A percentile compares a stretch with the other conserved stretches of the same genome.
These are phyloP conservation scores for Argynnis bischoffii DNA, from an alignment of 2,888 invertebrate genomes.

Conservation along the genomic window DNA sequence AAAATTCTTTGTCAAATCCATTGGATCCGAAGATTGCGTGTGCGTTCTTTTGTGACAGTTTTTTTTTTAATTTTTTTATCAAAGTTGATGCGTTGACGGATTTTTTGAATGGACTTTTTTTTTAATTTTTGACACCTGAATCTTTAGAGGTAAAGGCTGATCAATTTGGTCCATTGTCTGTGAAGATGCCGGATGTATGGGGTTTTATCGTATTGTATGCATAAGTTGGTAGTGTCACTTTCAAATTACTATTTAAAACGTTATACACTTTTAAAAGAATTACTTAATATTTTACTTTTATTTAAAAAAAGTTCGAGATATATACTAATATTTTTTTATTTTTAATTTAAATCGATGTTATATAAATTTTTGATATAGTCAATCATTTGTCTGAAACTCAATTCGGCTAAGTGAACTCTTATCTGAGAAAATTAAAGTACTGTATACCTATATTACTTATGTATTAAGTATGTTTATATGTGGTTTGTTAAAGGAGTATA, in stretches of 20 bases:
- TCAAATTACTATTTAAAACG: slow-evolving; percentile 18
- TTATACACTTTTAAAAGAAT: not conserved
- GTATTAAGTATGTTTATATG: no score
- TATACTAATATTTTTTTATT: no score
- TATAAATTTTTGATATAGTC: no score
- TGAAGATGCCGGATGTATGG: slow-evolving; percentile 59
- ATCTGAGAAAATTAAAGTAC: no score
- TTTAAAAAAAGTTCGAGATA: no score
- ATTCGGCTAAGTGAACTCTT: no score
- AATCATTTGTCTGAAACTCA: no score
- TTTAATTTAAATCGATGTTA: no score
- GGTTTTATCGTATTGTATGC: slow-evolving; percentile 35
- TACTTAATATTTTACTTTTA: no score
- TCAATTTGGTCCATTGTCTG: slow-evolving; percentile 64
- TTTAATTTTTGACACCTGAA: slow-evolving; percentile 76
- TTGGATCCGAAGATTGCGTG: slow-evolving; percentile 76
- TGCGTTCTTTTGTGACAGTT: slow-evolving; percentile 62
- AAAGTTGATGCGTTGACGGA: slow-evolving; percentile 76
- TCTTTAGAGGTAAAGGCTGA: slow-evolving; percentile 63
- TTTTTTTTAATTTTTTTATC: slow-evolving; percentile 51
- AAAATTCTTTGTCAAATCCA: slow-evolving; percentile 60
- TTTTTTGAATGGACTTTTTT: slow-evolving; percentile 58
- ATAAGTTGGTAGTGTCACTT: slow-evolving; percentile 28
- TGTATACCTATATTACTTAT: no score
- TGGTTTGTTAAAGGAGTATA: no score